Base-by-base conservation (phyloP, 2,888 invertebrate species). In the Chrysopilus asiliformis region DNA sequence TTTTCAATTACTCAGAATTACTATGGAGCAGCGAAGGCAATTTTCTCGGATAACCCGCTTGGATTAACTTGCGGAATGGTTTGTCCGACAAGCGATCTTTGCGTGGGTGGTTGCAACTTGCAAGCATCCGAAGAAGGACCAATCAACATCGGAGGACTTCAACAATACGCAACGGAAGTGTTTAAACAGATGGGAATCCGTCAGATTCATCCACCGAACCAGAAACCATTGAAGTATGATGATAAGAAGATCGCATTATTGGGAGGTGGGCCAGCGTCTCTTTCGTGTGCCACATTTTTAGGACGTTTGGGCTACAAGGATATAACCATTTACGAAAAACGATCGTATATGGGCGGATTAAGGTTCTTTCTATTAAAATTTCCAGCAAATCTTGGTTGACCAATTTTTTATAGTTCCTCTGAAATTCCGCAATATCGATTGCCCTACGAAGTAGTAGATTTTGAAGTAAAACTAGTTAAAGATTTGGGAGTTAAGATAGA, bases 31-130 rank as follows among this genome's bases (percentile, higher is more conserved):
- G 86, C 91, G 0, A 91, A 91, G 56, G 79, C 86, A 0, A 98
- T 98, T 38, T 75, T 98, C 38, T 94, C 94, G 0, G 97, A 98
- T 58, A 98, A 98, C 60, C 97, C 98, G 0, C 64, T 97, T 36
- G 98, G 93, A 0, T 68, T 94, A 2, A 89, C 90, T 0, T 93
- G 93, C 51, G 93, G 93, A 17, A 98, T 98, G 97, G 95, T 98
- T 15, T 97, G 97, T 49, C 97, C 97, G 3, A 97, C 97, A 0
- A 94, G 93, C 55, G 97, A 98, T 61, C 74, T 98, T 2, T 98
- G 97, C 58, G 95, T 95, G 1, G 97, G 97, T 0, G 93, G 94
- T 0, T 98, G 97, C 62, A 98, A 98, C 64, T 68, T 98, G 8
- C 81, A 87, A 55, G 97, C 94, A 0, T 77, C 81, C 8, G 98